A percentile compares a stretch with the other conserved stretches of the same genome.
Conservation (phyloP, 2,888 invertebrate genomes). For the Pheosia gnoma region DNA sequence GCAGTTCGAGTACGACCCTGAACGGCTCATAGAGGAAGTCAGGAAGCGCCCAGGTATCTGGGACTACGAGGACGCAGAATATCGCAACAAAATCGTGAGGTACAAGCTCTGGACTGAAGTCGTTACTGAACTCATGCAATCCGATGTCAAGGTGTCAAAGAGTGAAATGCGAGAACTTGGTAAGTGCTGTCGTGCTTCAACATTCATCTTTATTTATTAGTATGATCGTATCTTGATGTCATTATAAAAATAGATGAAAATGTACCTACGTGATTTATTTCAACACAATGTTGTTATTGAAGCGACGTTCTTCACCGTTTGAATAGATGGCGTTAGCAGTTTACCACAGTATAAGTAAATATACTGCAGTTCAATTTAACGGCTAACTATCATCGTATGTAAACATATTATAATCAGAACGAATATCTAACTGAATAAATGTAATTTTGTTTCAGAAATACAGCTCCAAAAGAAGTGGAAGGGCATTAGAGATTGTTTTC, state of each 20-base stretch:
- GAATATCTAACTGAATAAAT: not conserved
- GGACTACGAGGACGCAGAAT: conserved; percentile 67
- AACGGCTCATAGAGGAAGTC: conserved; percentile 70
- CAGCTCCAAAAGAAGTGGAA: conserved; percentile 81
- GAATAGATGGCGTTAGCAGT: conserved; percentile 39
- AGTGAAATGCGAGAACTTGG: conserved; percentile 76
- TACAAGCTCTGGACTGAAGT: conserved; percentile 69
- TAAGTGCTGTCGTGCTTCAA: conserved; percentile 39
- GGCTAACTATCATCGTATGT: not conserved
- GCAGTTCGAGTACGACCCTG: conserved; percentile 79
- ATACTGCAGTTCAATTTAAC: not conserved
- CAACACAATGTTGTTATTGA: conserved; percentile 20
- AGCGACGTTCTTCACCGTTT: conserved; percentile 2
- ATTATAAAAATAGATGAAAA: too few species aligned
- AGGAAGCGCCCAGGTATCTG: conserved; percentile 74
- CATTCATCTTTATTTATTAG: conserved; percentile 1
- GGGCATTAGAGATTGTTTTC: conserved; percentile 73
- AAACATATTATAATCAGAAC: not conserved
- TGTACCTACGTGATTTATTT: too few species aligned
- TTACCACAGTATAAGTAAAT: not conserved
- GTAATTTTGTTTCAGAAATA: conserved; percentile 57
- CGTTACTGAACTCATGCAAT: conserved; percentile 65
- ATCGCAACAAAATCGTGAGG: conserved; percentile 61
- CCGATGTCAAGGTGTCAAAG: conserved; percentile 64
- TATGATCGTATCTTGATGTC: not conserved